phyloP scores from a whole-genome alignment of 2,888 invertebrate species.

The Deilephila porcellus region DNA sequence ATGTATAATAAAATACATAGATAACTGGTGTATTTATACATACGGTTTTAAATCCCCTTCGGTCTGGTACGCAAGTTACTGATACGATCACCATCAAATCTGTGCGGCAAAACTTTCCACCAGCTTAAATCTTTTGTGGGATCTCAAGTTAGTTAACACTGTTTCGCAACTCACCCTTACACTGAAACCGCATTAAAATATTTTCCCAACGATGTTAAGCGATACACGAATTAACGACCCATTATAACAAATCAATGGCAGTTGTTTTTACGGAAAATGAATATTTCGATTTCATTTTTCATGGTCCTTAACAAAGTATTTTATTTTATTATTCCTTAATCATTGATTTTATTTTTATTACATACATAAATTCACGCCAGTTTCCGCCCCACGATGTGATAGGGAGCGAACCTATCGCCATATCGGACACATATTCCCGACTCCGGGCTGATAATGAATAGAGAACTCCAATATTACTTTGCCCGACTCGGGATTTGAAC shows the following conservation, averaged over 20 bases:
- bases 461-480: too few species aligned
- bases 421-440: too few species aligned
- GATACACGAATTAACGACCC: constrained; percentile 31
- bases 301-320: not conserved
- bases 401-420: too few species aligned
- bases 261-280: not conserved
- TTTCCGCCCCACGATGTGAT: too few species aligned
- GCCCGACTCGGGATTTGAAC: too few species aligned
- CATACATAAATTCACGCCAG: not conserved
- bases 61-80: not conserved
- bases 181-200: constrained; percentile 42
- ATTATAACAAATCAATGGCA: constrained; percentile 25
- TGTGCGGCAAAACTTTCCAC: constrained; percentile 52
- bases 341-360: not conserved
- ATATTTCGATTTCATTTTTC: not conserved
- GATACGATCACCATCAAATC: constrained; percentile 37
- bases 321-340: not conserved
- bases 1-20: too few species aligned
- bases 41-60: not conserved
- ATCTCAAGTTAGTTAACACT: constrained; percentile 50
- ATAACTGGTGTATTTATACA: not conserved
- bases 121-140: constrained; percentile 56
- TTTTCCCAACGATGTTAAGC: constrained; percentile 35
- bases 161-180: constrained; percentile 35
- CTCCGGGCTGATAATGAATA: too few species aligned